Conservation (phyloP, 2,888 invertebrate species). For the Serrognathus titanus region DNA sequence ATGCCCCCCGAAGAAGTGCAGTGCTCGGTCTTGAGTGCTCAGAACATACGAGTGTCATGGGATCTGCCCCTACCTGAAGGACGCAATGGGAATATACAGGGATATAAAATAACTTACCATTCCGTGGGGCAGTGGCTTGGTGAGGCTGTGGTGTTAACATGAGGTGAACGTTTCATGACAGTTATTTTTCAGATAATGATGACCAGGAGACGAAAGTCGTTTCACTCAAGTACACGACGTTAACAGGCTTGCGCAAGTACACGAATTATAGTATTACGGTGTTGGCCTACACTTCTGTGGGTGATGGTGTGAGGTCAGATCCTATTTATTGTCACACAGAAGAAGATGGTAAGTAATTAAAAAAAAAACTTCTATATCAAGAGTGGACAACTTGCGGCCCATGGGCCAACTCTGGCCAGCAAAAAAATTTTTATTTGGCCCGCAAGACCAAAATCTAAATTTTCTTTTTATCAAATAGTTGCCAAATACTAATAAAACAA, state of each 20-base stretch:
- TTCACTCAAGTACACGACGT: conserved; percentile 63
- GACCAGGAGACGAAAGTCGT: conserved; percentile 75
- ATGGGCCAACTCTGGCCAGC: too few species aligned
- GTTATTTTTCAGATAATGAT: conserved; percentile 59
- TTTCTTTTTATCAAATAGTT: too few species aligned
- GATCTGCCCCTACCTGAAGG: conserved; percentile 76
- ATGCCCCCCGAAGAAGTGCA: conserved; percentile 78
- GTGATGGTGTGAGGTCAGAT: conserved; percentile 82
- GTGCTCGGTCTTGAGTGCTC: conserved; percentile 78
- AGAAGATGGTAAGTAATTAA: conserved; percentile 70
- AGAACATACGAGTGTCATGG: conserved; percentile 83
- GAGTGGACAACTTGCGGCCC: too few species aligned
- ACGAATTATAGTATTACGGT: conserved; percentile 92
- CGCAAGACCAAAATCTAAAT: too few species aligned
- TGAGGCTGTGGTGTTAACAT: conserved; percentile 46
- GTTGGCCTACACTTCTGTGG: conserved; percentile 82
- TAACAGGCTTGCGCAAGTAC: conserved; percentile 76
- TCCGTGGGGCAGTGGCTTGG: conserved; percentile 78
- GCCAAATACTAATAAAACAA: too few species aligned
- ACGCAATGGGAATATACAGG: conserved; percentile 80
- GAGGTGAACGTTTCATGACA: not conserved
- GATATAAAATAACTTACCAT: conserved; percentile 79
- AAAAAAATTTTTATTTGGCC: too few species aligned
- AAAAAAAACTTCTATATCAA: too few species aligned
- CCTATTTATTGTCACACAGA: conserved; percentile 84